Evolutionary conservation across 2,888 invertebrate species (phyloP), one percentile per base, ranked within the genome.

Genomic region (Globia sparganii): DNA sequence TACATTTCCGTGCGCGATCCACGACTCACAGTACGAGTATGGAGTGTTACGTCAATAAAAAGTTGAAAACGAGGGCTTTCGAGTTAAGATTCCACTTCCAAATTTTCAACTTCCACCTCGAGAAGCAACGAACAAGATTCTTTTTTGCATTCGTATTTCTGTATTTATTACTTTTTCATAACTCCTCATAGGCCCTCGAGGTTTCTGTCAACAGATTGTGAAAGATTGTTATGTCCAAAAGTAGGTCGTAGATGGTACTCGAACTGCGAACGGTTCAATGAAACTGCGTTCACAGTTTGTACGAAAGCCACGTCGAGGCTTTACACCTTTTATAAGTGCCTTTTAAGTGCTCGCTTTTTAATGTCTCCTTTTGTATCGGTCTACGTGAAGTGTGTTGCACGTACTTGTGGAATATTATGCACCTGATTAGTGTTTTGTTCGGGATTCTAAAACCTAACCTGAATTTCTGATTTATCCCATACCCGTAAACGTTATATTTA

Each of bases 231-330:
- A 81, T 77, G 84, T 80, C 75, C 80, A 72, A 69, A 82, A 67
- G 87, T 80, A 71, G 77, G 78, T 75, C 18, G 79, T 73, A 75
- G 84, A 86, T 76, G 88, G 77, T 46, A 78, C 85, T 87, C 86
- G 84, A 90, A 87, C 80, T 78, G 80, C 78, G 88, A 86, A 84
- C 84, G 90, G 88, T 86, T 91, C 89, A 89, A 90, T 91, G 86
- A 86, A 89, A 91, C 82, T 89, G 86, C 87, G 86, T 82, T 88
- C 87, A 86, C 85, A 87, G 86, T 86, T 79, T 75, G 74, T 78
- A 78, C 66, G 72, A 84, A 84, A 81, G 77, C 84, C 72, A 65
- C 72, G 83, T 81, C 71, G 75, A 78, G 80, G 68, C 83, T 86
- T 81, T 72, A 86, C 78, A 85, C 89, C 89, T 84, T 89, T 87